Percentiles rank a stretch among this genome's conserved stretches.
Evolutionary conservation across 92 coral and sea anemone genomes (phyloP).

Genomic region (Montipora capitata): DNA sequence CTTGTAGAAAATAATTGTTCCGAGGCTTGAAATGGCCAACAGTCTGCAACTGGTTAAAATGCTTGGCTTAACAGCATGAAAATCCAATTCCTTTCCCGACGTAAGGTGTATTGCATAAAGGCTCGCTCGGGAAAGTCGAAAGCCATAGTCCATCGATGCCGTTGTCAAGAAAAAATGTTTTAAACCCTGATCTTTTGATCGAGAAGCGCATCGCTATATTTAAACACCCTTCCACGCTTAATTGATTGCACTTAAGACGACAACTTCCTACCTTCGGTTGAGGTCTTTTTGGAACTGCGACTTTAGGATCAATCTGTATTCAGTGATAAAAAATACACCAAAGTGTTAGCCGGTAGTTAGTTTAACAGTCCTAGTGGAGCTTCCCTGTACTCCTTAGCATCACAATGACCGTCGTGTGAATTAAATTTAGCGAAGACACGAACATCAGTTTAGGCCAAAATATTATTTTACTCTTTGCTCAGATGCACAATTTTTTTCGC

Average conservation of each 20-base stretch:
- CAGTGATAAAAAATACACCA: slow-evolving; percentile 28
- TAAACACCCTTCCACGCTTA: slow-evolving; percentile 55
- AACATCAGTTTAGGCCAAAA: slow-evolving; percentile 32
- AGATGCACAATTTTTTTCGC: slow-evolving; percentile 6
- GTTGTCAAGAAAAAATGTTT: slow-evolving; percentile 55
- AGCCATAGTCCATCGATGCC: slow-evolving; percentile 25
- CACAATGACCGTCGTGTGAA: slow-evolving; percentile 63
- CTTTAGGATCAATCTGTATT: slow-evolving; percentile 96
- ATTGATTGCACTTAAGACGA: slow-evolving; percentile 35
- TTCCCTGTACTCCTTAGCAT: slow-evolving; percentile 36
- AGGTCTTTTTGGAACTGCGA: slow-evolving; percentile 97
- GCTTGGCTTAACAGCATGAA: slow-evolving; percentile 42
- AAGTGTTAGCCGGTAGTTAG: slow-evolving; percentile 36
- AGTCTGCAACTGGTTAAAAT: slow-evolving; percentile 36
- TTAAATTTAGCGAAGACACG: slow-evolving; percentile 47
- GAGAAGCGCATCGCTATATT: slow-evolving; percentile 38
- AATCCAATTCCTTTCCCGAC: background rate
- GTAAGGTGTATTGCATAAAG: background rate
- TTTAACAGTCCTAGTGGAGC: slow-evolving; percentile 4
- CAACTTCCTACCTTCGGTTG: slow-evolving; percentile 93
- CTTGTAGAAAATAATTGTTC: slow-evolving; percentile 23
- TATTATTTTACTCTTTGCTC: slow-evolving; percentile 3
- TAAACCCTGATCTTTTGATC: slow-evolving; percentile 77
- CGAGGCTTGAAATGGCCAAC: slow-evolving; percentile 59
- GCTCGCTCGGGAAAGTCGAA: slow-evolving; percentile 44